phyloP scores from a whole-genome alignment of 1,140 invertebrate genomes.

The Tetramorium simillimum region DNA sequence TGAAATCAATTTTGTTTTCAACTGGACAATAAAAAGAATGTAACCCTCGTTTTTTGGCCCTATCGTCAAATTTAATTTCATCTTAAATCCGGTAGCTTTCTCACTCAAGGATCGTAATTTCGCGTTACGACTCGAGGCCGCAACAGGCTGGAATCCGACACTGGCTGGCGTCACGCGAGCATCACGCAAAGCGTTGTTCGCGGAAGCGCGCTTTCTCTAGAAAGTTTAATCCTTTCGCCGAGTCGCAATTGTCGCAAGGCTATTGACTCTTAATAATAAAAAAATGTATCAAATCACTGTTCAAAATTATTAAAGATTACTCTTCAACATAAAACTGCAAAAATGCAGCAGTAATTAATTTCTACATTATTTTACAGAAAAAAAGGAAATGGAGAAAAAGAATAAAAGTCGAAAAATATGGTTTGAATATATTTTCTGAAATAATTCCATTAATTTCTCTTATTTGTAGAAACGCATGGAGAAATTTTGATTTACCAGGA shows the following conservation, averaged over 20 bases:
- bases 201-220: conserved; percentile 41
- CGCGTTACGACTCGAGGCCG: background rate
- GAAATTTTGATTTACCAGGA: background rate
- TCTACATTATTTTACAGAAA: background rate
- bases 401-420: background rate
- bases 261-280: background rate
- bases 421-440: background rate
- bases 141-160: background rate
- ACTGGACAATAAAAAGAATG: background rate
- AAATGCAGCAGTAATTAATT: background rate
- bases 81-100: background rate
- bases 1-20: background rate
- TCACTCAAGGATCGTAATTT: background rate
- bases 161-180: background rate
- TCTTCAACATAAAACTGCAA: conserved; percentile 6
- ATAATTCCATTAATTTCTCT: background rate
- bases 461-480: background rate
- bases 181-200: background rate
- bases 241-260: background rate
- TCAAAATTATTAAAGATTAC: background rate
- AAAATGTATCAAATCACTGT: background rate
- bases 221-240: conserved; percentile 25
- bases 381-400: background rate
- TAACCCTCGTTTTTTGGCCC: background rate
- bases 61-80: background rate